Base-by-base conservation (phyloP, 1,140 invertebrate genomes). In the Hypothenemus hampei region DNA sequence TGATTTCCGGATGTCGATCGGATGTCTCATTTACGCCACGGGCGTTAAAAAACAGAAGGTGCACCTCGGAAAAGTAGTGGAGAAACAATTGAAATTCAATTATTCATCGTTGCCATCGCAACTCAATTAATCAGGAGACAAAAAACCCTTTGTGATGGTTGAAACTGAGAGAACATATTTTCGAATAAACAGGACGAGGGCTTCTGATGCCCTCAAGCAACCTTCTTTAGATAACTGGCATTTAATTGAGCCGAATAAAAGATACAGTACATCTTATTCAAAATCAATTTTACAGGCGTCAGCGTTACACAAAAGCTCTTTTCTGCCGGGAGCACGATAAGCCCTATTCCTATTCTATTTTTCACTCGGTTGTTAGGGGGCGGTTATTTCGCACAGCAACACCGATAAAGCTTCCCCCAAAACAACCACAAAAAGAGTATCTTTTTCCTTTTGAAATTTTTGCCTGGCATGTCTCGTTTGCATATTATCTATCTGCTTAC, bases 231-330 rank as follows among this genome's bases (percentile, higher is more conserved):
- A n/a, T n/a, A n/a, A 51, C 26, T 51, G 20, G 37, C 49, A 20
- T 51, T 51, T 51, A 51, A 51, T 51, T 43, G 49, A 41, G 49
- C 39, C 37, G n/a, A 31, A 41, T 41, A 41, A 31, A 31, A 40
- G 49, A 51, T 51, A 51, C 49, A 51, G 37, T 51, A 24, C 23
- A 51, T 51, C 49, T 51, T 43, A 51, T 51, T 51, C 37, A 51
- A 23, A 51, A 51, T 26, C 49, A 51, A 51, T 51, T 51, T 51
- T 39, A 51, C 49, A 51, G 49, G 49, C 49, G 49, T 51, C 49
- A 24, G 23, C 19, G 23, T 21, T 16, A 51, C 49, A 51, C 41
- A 49, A 22, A 20, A 18, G 46, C n/a, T 4, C 15, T 10, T 23
- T 47, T 21, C 45, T 50, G 47, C 47, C 15, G 31, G 26, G 39